phyloP scores from a whole-genome alignment of 2,797 vertebrate genomes.

The Smutsia temminckii region DNA sequence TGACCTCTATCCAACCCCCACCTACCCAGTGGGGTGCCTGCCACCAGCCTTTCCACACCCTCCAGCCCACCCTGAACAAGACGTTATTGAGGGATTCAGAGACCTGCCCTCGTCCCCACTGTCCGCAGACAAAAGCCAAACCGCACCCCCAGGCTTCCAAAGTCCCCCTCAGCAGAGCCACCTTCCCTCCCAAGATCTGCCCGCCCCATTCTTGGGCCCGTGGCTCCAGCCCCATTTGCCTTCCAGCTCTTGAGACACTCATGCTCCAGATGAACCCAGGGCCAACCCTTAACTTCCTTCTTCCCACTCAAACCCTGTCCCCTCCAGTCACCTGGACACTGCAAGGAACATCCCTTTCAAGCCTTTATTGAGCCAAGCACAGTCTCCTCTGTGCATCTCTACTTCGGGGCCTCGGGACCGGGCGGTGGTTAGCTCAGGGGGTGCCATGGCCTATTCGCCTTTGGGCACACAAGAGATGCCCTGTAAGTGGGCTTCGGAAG shows the following conservation, averaged over 20 bases:
- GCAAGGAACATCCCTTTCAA: background rate
- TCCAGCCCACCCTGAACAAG: background rate
- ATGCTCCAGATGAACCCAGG: background rate
- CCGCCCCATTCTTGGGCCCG: background rate
- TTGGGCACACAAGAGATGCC: background rate
- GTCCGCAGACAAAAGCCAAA: background rate
- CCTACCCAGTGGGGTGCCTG: background rate
- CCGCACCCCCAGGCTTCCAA: rapidly evolving
- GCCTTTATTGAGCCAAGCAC: background rate
- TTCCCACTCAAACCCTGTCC: background rate
- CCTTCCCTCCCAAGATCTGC: rapidly evolving
- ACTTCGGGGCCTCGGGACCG: background rate
- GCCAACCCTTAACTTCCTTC: background rate
- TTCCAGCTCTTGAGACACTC: background rate
- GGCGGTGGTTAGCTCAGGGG: background rate
- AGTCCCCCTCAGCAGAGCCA: background rate
- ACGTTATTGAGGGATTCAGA: background rate
- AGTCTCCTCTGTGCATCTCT: background rate
- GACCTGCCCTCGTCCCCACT: background rate
- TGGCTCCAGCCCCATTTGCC: background rate
- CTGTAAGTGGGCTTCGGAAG: background rate
- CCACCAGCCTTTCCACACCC: background rate
- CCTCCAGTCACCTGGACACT: background rate
- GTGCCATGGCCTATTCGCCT: background rate
- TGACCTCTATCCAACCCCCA: background rate